Conservation (phyloP, 1,140 invertebrate species). For the Brachionus rubens region DNA sequence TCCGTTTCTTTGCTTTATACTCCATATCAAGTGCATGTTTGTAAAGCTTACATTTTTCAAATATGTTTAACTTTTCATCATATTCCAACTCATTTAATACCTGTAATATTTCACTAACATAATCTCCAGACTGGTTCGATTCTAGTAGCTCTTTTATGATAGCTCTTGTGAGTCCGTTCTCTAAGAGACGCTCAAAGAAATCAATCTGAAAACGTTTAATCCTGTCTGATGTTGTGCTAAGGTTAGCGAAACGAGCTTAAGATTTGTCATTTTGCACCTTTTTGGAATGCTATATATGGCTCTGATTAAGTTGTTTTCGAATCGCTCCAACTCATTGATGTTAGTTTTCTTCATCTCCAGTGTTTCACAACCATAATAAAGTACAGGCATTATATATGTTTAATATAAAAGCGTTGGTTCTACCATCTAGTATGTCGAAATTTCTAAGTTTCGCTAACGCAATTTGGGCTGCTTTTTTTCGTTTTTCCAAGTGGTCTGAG, state of each 20-base stretch:
- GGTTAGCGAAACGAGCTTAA: neutral
- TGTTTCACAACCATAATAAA: neutral
- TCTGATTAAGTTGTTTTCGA: too few relatives aligned
- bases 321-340: neutral
- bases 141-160: too few relatives aligned
- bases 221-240: neutral
- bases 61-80: neutral
- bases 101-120: neutral
- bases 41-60: neutral
- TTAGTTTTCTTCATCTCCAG: neutral
- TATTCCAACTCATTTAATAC: conserved; percentile 2
- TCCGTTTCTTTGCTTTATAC: neutral
- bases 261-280: too few relatives aligned
- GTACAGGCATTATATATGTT: neutral
- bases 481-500: neutral
- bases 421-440: neutral
- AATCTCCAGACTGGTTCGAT: neutral
- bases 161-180: neutral
- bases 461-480: neutral
- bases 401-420: neutral
- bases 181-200: neutral
- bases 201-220: neutral
- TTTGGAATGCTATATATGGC: too few relatives aligned
- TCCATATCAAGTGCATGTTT: neutral
- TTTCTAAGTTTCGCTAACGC: neutral